Base-by-base conservation (phyloP, 2,113 vertebrate genomes). In the Rhinolophus ferrumequinum region DNA sequence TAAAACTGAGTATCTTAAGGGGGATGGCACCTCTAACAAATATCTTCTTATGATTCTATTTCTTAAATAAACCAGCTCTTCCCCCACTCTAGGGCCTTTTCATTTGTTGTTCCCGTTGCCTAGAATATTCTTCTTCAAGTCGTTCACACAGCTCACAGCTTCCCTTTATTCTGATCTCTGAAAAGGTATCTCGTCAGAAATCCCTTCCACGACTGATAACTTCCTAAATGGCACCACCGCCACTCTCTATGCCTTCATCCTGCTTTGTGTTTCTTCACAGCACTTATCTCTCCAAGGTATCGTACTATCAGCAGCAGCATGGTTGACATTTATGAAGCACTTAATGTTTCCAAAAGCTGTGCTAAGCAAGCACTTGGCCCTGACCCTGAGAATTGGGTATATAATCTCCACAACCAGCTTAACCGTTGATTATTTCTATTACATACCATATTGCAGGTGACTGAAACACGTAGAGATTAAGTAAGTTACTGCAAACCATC, bases 171-270 rank as follows among this genome's bases (percentile, higher is more conserved):
- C 19, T 38, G 33, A 47, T 38, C 30, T 28, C 13, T 33, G 44
- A 47, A 22, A 69, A 1, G 7, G 10, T 79, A 2, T 38, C n/a
- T 84, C 64, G 6, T 81, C 67, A 26, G 80, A 75, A 70, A 85
- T 11, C 2, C 12, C 12, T 30, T 30, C 35, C 8, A 41, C 56
- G 30, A 10, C 6, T 1, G 13, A 9, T 1, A 9, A 50, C n/a
- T 52, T 80, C 21, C 58, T 26, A 19, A 60, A 19, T 9, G 5
- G 6, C 38, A 52, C 35, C 58, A 70, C 6, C 11, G 28, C 28
- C 64, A 14, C 56, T 21, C 58, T 54, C 41, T n/a, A 12, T 38
- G 47, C 19, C 64, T 62, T 79, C 33, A 28, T 1, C 2, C 64
- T 33, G 3, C 26, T 60, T 69, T 60, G n/a, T 52, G 50, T 24